Evolutionary conservation across 2,113 vertebrate species (phyloP).

Genomic region (Hystrix brachyura): DNA sequence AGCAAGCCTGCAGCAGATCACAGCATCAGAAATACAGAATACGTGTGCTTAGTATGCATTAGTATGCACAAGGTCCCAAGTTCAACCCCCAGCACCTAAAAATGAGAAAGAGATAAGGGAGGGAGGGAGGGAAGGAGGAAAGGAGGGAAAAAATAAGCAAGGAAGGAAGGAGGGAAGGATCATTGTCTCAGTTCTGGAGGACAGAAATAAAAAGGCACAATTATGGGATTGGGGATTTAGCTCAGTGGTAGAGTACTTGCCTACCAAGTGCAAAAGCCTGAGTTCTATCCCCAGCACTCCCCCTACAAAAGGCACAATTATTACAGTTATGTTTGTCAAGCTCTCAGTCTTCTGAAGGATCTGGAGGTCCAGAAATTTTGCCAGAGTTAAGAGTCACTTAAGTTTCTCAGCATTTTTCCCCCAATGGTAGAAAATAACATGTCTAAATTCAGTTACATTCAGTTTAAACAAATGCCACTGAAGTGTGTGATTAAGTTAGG

Average conservation of each 20-base stretch:
- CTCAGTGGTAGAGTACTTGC: too few species aligned
- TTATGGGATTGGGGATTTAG: neutral
- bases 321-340: neutral
- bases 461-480: neutral
- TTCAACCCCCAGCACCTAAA: neutral
- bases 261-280: too few species aligned
- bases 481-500: neutral
- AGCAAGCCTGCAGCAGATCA: neutral
- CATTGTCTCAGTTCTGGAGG: neutral
- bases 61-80: neutral
- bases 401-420: neutral
- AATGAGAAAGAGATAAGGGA: neutral
- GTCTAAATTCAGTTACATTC: constrained; percentile 3
- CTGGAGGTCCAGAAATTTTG: neutral
- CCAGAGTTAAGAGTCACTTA: neutral
- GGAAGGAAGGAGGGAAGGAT: neutral
- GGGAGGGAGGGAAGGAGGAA: neutral
- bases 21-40: neutral
- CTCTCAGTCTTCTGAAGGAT: neutral
- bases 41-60: neutral
- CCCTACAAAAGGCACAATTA: neutral
- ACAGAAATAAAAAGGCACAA: neutral
- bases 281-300: too few species aligned
- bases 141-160: neutral
- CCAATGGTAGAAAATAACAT: neutral